Base-by-base conservation (phyloP, 1,140 invertebrate genomes). In the Drosophila hydei region DNA sequence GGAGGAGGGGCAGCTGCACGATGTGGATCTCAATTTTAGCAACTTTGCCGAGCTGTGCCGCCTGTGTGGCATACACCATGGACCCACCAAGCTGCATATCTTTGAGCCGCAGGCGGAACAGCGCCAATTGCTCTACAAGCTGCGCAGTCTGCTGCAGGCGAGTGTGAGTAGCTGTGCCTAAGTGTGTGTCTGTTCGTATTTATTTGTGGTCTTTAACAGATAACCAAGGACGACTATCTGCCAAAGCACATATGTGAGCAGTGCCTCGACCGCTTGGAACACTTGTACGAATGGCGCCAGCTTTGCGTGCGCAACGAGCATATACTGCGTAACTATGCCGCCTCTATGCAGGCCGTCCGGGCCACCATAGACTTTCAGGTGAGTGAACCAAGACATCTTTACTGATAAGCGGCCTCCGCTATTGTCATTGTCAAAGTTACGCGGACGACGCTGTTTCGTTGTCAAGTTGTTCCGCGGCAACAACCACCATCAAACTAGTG, bases 241-340 rank as follows among this genome's bases (percentile, higher is more conserved):
- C 94, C 94, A 40, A 95, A 95, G 92, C 94, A 94, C 91, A 94
- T 95, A 77, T 95, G 95, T 80, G 94, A 95, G 91, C 91, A 93
- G 16, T 95, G 94, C 77, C 90, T 95, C 21, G 93, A 93, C 12
- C 93, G 94, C 51, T 85, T 95, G 77, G 94, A 95, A 43, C 94
- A 94, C 90, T 93, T 95, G 58, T 95, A 94, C 83, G 95, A 95
- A 74, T 95, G 94, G 93, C 92, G 94, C 18, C 92, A 94, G 63
- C 94, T 91, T 78, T 94, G 93, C 68, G 92, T 94, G 77, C 92
- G 93, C 61, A 95, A 94, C 7, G 94, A 95, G 72, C 93, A 93
- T 1, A 93, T 94, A 69, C 92, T 95, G 50, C 92, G 94, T 70
- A 94, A 95, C 91, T 95, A 95, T 79, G 94, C 94, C 0, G 94